Percentiles rank a stretch among this genome's conserved stretches.
phyloP scores from a whole-genome alignment of 1,140 invertebrate species.

The Drosophila funebris region DNA sequence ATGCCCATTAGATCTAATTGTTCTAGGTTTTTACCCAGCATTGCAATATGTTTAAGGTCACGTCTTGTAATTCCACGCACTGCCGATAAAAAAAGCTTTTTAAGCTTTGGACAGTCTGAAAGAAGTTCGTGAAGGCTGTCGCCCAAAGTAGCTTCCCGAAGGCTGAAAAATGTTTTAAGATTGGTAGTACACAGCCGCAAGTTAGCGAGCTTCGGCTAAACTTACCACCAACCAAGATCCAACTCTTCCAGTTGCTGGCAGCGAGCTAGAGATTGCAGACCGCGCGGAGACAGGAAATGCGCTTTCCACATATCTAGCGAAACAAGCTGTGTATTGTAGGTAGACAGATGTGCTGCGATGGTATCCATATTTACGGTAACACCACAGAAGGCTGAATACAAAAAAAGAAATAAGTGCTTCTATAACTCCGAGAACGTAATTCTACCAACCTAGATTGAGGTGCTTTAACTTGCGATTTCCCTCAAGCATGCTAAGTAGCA shows the following conservation, averaged over 20 bases:
- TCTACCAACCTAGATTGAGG: constrained; percentile 87
- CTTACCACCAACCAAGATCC: constrained; percentile 96
- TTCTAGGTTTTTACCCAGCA: constrained; percentile 87
- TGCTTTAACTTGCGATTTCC: constrained; percentile 88
- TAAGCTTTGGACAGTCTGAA: constrained; percentile 87
- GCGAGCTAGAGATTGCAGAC: constrained; percentile 88
- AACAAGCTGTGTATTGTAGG: constrained; percentile 87
- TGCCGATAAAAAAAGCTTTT: constrained; percentile 91
- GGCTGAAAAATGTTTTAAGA: constrained; percentile 56
- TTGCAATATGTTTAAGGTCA: constrained; percentile 89
- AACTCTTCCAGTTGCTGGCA: constrained; percentile 91
- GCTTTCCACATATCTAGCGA: constrained; percentile 95
- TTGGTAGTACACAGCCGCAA: too few relatives aligned
- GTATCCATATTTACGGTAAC: constrained; percentile 88
- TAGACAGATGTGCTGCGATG: constrained; percentile 87
- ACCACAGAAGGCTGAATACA: constrained; percentile 84
- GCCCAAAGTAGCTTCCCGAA: constrained; percentile 85
- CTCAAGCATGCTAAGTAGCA: constrained; percentile 87
- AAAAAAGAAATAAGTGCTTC: background rate
- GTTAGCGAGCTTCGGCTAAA: constrained; percentile 35
- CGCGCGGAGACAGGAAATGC: constrained; percentile 88
- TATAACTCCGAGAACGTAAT: too few relatives aligned
- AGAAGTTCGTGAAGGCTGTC: constrained; percentile 85
- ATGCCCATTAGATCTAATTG: constrained; percentile 94
- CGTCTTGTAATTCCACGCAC: constrained; percentile 90